Evolutionary conservation across 64 coral and sea anemone species (phyloP).

Genomic region (Astreopora myriophthalma): DNA sequence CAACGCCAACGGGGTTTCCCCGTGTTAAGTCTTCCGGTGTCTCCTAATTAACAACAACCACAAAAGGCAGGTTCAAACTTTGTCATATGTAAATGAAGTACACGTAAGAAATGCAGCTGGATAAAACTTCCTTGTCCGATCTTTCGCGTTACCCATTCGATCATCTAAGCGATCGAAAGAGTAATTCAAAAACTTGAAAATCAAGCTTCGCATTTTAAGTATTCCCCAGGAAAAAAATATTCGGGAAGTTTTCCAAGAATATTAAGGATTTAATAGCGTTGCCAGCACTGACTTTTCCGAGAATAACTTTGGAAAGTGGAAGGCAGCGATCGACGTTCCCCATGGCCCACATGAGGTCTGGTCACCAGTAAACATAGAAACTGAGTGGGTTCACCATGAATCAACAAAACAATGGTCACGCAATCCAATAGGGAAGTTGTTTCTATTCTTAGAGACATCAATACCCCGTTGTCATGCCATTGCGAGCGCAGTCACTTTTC

Average conservation of each 20-base stretch:
- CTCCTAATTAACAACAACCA: not conserved
- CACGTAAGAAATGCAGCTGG: not conserved
- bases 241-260: not conserved
- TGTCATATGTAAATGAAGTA: conserved; percentile 11
- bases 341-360: not conserved
- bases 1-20: not conserved
- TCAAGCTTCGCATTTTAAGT: no score
- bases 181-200: not conserved
- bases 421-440: conserved; percentile 15
- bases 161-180: not conserved
- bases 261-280: not conserved
- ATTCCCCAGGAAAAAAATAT: not conserved
- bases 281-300: not conserved
- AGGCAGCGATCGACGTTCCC: not conserved
- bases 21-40: conserved; percentile 21
- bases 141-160: not conserved
- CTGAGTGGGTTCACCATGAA: not conserved
- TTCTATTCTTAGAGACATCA: conserved; percentile 35
- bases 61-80: not conserved
- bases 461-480: no score
- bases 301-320: conserved; percentile 2
- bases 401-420: not conserved
- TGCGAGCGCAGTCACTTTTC: no score
- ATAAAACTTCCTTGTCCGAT: not conserved
- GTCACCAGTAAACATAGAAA: conserved; percentile 46